phyloP scores from a whole-genome alignment of 92 coral and sea anemone genomes.

The Desmophyllum pertusum region DNA sequence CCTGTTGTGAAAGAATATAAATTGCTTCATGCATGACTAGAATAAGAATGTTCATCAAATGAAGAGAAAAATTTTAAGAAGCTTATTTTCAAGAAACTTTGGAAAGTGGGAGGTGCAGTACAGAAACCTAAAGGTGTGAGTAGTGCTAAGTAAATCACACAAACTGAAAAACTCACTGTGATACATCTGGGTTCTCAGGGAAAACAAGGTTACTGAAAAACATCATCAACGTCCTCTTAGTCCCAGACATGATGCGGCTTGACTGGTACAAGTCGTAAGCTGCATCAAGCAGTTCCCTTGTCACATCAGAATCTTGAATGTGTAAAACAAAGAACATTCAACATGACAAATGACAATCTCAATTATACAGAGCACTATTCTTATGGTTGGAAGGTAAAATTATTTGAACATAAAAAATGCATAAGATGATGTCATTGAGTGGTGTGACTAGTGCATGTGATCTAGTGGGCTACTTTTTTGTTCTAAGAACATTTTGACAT shows the following conservation, averaged over 20 bases:
- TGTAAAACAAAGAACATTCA: not conserved
- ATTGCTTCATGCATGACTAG: not conserved
- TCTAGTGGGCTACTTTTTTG: no score
- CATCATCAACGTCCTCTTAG: conserved; percentile 64
- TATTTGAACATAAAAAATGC: no score
- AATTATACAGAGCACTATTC: not conserved
- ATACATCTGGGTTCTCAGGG: conserved; percentile 1
- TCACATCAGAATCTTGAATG: conserved; percentile 22
- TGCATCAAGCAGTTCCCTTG: conserved; percentile 54
- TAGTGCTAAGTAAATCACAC: no score
- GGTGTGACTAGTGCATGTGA: no score
- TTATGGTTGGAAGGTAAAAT: no score
- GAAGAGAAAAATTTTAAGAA: no score
- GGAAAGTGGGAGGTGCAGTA: not conserved
- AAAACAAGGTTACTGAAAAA: conserved; percentile 67
- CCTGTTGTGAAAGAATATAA: not conserved
- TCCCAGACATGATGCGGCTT: conserved; percentile 68
- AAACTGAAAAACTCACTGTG: conserved; percentile 11
- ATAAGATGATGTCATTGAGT: no score
- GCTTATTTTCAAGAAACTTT: not conserved
- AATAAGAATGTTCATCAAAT: not conserved
- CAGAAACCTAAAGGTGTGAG: not conserved
- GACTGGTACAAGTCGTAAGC: conserved; percentile 68
- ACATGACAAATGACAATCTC: not conserved
- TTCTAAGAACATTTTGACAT: no score